A percentile compares a stretch with the other conserved stretches of the same genome.
These are phyloP conservation scores for Plutella xylostella DNA, from an alignment of 2,888 invertebrate genomes.

Conservation along the genomic window DNA sequence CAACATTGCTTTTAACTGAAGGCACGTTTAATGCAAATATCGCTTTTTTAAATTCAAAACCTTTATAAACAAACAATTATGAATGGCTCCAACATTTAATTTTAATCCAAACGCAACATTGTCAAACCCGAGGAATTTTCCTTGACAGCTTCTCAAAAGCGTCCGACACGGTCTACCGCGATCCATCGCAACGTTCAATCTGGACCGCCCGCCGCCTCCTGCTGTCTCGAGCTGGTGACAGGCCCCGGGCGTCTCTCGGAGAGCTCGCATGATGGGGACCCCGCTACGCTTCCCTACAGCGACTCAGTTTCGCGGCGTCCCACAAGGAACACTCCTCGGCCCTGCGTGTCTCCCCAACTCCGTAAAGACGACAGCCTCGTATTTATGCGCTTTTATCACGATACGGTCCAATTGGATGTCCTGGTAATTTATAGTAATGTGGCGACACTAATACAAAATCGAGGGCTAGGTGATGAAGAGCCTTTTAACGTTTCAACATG, in stretches of 20 bases:
- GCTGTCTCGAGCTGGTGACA: conserved; percentile 12
- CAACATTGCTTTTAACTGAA: background rate
- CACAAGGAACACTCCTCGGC: conserved; percentile 37
- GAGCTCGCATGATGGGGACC: conserved; percentile 5
- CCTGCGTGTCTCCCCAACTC: conserved; percentile 43
- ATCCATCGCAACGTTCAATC: background rate
- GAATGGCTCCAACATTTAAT: no score
- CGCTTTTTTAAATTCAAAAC: no score
- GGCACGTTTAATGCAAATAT: no score
- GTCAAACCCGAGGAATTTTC: background rate
- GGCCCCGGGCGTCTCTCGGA: conserved; percentile 4
- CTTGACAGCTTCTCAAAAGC: conserved; percentile 2
- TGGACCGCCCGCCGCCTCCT: conserved; percentile 3
- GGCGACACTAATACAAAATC: conserved; percentile 46
- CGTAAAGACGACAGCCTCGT: conserved; percentile 44
- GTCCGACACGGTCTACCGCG: conserved; percentile 2
- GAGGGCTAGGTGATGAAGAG: conserved; percentile 12
- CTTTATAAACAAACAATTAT: no score
- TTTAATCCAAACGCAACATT: background rate
- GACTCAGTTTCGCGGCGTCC: conserved; percentile 22
- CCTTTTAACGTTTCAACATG: conserved; percentile 4
- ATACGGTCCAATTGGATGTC: conserved; percentile 58
- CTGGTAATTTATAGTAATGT: conserved; percentile 58
- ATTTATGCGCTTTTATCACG: conserved; percentile 63
- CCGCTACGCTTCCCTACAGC: conserved; percentile 11